Base-by-base conservation (phyloP, 2,888 invertebrate genomes). In the Ischnura elegans region DNA sequence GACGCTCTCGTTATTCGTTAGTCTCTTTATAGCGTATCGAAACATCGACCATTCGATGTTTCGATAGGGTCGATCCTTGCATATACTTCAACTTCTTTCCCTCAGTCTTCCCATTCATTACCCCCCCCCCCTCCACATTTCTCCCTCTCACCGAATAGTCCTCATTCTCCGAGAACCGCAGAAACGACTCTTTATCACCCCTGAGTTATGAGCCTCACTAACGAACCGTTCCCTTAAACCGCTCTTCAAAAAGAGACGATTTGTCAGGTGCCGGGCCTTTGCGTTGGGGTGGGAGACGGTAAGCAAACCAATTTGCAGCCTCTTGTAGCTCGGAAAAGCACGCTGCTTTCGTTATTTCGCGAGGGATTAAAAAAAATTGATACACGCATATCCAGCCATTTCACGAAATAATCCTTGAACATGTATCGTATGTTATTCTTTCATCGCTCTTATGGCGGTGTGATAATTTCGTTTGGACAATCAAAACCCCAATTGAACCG, bases 151-250 rank as follows among this genome's bases (percentile, higher is more conserved):
- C 66, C 66, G 29, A 66, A n/a, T 29, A n/a, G 5, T 61, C 5
- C 66, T n/a, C 66, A 66, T 29, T 66, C 66, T n/a, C 29, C 13
- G 66, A 66, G 66, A n/a, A 13, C 66, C 66, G 13, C 66, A 66
- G 66, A 29, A 66, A 29, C 29, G n/a, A 29, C 29, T 66, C 66
- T 66, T 66, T 29, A 66, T 66, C 66, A 66, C 66, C 29, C 66
- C 29, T 66, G 29, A 66, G 66, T 66, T 66, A 66, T 66, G 66
- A 66, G 66, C 29, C 66, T 8, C 66, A 29, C 66, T 66, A n/a
- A 66, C 29, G 66, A 66, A 66, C 66, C 66, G 66, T 66, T n/a
- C 66, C 13, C 66, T 66, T 66, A 66, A 66, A 66, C 66, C 29
- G 66, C 29, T 66, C 66, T n/a, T 66, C 66, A 66, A 66, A 66